Conservation (phyloP, 37 sponge, comb jelly and placozoan genomes). For the Lycopodina hypogea region DNA sequence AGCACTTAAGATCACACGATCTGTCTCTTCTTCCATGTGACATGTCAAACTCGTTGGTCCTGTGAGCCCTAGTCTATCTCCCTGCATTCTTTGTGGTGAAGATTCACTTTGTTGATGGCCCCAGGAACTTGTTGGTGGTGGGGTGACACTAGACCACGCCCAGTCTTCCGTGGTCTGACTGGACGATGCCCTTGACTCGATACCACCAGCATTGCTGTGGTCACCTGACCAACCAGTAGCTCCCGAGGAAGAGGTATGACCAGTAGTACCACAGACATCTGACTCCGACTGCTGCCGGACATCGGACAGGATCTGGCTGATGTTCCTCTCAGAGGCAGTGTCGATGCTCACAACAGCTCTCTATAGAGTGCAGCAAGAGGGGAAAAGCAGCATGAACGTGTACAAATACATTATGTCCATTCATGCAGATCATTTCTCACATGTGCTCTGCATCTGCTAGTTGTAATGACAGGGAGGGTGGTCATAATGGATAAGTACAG, state of each 20-base stretch:
- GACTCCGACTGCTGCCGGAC: slow-evolving; percentile 6
- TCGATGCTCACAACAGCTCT: slow-evolving; percentile 47
- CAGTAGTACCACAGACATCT: background rate
- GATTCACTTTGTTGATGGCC: too few relatives aligned
- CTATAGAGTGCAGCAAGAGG: slow-evolving; percentile 15
- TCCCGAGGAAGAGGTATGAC: background rate
- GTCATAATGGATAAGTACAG: too few relatives aligned
- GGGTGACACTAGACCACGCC: background rate
- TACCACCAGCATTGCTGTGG: background rate
- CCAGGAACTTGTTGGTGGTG: too few relatives aligned
- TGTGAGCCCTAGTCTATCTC: too few relatives aligned
- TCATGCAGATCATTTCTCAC: too few relatives aligned
- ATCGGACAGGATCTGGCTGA: slow-evolving; percentile 30
- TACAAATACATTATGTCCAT: background rate
- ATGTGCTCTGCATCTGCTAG: too few relatives aligned
- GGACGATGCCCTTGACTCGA: background rate
- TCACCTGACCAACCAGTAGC: background rate
- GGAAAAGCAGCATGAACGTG: background rate
- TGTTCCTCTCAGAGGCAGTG: slow-evolving; percentile 21
- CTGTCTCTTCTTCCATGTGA: too few relatives aligned
- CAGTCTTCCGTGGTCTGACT: background rate
- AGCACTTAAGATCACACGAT: too few relatives aligned
- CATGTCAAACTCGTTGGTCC: too few relatives aligned
- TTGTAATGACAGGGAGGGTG: too few relatives aligned
- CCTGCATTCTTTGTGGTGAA: too few relatives aligned